A percentile compares a stretch with the other conserved stretches of the same genome.
These are phyloP conservation scores for Zootermopsis nevadensis DNA, from an alignment of 2,888 invertebrate genomes.

Conservation along the genomic window DNA sequence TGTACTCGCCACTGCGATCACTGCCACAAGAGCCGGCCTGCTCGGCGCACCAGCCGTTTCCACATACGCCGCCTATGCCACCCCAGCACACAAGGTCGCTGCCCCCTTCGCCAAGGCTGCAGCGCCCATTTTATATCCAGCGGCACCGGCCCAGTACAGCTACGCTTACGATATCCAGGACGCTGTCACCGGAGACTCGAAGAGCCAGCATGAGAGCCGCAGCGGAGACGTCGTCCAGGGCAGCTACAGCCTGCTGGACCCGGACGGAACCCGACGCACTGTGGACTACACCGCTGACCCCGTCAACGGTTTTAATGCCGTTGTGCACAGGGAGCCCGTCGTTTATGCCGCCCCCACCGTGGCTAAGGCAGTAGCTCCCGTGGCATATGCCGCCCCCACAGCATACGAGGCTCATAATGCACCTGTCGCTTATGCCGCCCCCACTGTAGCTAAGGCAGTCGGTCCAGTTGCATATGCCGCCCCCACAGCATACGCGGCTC, in stretches of 20 bases:
- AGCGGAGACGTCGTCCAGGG: too few relatives aligned
- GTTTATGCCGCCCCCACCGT: conserved; percentile 44
- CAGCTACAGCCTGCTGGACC: too few relatives aligned
- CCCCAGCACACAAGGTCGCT: conserved; percentile 45
- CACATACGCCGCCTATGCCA: conserved; percentile 26
- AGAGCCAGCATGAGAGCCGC: too few relatives aligned
- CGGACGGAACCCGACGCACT: conserved; percentile 50
- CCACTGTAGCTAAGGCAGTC: conserved; percentile 47
- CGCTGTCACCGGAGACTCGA: conserved; percentile 47
- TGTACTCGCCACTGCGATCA: conserved; percentile 51
- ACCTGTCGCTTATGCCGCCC: conserved; percentile 43
- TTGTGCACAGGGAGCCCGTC: conserved; percentile 40
- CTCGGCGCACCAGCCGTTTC: conserved; percentile 46
- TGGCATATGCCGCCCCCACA: conserved; percentile 54
- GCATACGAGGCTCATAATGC: conserved; percentile 47
- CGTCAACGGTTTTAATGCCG: conserved; percentile 47
- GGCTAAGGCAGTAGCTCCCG: conserved; percentile 44
- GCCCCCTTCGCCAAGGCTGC: conserved; percentile 44
- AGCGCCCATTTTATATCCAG: conserved; percentile 42
- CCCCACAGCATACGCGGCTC: conserved; percentile 55
- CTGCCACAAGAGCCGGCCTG: conserved; percentile 50
- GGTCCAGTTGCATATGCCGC: conserved; percentile 26
- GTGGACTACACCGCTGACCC: conserved; percentile 50
- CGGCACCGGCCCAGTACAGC: conserved; percentile 54
- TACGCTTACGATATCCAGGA: conserved; percentile 51